These are phyloP conservation scores for Xanthia icteritia DNA, from an alignment of 2,888 invertebrate species.

Conservation along the genomic window DNA sequence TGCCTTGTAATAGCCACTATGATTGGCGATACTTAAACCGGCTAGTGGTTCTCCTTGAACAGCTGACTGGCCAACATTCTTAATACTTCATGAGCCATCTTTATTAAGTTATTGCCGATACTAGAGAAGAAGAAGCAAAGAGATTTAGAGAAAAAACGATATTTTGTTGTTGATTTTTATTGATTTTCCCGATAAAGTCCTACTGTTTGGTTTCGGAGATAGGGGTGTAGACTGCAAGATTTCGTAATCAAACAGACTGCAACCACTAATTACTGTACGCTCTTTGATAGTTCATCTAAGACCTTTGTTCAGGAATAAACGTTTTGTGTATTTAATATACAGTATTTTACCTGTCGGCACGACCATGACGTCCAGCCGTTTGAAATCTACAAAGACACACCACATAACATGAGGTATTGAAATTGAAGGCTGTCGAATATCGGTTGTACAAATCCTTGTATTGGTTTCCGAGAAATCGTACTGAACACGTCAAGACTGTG, in stretches of 20 bases:
- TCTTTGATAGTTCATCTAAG: neutral
- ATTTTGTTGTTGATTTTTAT: neutral
- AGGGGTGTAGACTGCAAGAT: neutral
- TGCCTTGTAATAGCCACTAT: neutral
- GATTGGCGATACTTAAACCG: neutral
- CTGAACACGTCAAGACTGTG: neutral
- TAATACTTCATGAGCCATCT: neutral
- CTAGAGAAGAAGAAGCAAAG: neutral
- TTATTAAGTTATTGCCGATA: neutral
- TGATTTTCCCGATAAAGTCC: neutral
- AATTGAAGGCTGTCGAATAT: neutral
- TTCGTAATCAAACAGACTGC: neutral
- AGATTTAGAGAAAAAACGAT: neutral
- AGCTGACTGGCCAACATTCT: neutral
- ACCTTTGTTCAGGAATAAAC: neutral
- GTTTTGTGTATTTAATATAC: neutral
- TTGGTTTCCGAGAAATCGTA: constrained; percentile 6
- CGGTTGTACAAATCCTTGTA: constrained; percentile 2
- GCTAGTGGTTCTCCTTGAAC: neutral
- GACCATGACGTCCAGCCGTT: neutral
- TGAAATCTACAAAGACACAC: neutral
- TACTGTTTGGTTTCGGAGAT: neutral
- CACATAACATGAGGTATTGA: neutral
- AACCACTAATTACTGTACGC: neutral
- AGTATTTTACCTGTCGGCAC: neutral